Conservation (phyloP, 2,113 vertebrate genomes). For the Poeciliopsis turrubarensis region DNA sequence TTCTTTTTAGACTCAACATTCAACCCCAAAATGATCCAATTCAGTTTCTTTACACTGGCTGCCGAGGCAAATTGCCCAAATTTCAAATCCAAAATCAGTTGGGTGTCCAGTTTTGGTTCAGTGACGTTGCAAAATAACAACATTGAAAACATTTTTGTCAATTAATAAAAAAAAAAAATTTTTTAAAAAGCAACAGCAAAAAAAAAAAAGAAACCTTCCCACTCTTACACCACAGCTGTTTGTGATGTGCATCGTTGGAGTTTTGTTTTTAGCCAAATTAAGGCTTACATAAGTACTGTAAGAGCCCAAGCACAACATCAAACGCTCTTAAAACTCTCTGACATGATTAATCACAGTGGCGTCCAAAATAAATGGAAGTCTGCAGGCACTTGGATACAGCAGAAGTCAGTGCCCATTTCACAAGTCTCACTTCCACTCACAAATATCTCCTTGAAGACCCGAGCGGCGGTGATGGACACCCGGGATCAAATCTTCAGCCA, state of each 20-base stretch:
- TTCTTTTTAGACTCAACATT: not conserved
- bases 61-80: not conserved
- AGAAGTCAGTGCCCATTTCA: not conserved
- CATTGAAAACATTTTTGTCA: not conserved
- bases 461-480: slow-evolving; percentile 6
- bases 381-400: not conserved
- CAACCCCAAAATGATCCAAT: not conserved
- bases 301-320: not conserved
- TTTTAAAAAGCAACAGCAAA: too few relatives aligned
- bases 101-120: not conserved
- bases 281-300: not conserved
- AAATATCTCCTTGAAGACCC: not conserved
- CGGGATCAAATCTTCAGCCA: slow-evolving; percentile 20
- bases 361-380: not conserved
- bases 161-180: not conserved
- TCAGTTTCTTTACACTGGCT: not conserved
- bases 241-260: too few relatives aligned
- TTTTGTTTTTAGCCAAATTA: not conserved
- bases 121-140: not conserved
- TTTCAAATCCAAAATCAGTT: not conserved
- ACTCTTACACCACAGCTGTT: not conserved
- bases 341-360: not conserved
- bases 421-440: not conserved
- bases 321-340: not conserved
- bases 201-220: too few relatives aligned